Conservation (phyloP, 1,140 invertebrate species). For the Scaptomyza montana region DNA sequence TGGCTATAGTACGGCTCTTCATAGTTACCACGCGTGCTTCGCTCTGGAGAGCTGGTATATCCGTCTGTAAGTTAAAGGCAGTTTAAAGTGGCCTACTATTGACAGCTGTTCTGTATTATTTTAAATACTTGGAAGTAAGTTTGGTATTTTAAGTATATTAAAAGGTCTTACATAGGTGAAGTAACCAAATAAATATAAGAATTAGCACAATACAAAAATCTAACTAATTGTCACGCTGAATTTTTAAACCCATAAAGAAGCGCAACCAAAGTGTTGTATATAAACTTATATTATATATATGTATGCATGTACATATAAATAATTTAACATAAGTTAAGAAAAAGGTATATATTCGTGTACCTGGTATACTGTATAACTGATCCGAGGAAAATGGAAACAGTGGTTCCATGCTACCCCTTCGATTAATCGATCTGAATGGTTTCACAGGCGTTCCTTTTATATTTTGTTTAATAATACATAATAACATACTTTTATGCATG, state of each 20-base stretch:
- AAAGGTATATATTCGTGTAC: constrained; percentile 81
- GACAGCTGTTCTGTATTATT: not conserved
- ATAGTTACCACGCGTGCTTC: constrained; percentile 88
- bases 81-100: constrained; percentile 5
- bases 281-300: not conserved
- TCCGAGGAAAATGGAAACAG: constrained; percentile 86
- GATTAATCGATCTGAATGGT: constrained; percentile 87
- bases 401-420: constrained; percentile 84
- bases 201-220: constrained; percentile 5
- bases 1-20: constrained; percentile 95
- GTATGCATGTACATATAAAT: constrained; percentile 9
- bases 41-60: constrained; percentile 94
- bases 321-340: constrained; percentile 19
- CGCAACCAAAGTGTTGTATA: constrained; percentile 14
- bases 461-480: constrained; percentile 23
- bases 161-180: not conserved
- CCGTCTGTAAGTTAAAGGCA: constrained; percentile 85
- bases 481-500: constrained; percentile 16
- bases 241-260: constrained; percentile 24
- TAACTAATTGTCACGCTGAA: constrained; percentile 13
- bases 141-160: not conserved
- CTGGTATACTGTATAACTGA: constrained; percentile 86
- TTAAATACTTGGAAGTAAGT: not conserved
- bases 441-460: constrained; percentile 86
- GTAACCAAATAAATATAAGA: not conserved